Evolutionary conservation across 2,113 vertebrate genomes (phyloP).

Genomic region (Odobenus rosmarus): DNA sequence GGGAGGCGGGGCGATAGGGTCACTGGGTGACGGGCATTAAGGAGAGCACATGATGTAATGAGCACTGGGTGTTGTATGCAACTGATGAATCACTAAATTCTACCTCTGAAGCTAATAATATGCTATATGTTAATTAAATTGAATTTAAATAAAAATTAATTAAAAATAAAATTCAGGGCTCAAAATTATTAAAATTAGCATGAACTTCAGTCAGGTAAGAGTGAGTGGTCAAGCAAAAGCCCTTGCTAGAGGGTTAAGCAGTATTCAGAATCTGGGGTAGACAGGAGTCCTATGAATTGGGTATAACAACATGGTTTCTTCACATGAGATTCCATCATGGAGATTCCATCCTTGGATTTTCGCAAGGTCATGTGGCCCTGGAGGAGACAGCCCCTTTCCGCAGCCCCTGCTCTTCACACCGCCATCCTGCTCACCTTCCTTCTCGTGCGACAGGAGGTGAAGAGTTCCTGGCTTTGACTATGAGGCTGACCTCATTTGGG

Average conservation of each 20-base stretch:
- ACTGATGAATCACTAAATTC: neutral
- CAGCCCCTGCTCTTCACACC: neutral
- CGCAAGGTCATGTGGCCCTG: neutral
- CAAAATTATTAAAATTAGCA: neutral
- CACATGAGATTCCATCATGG: neutral
- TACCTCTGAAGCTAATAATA: neutral
- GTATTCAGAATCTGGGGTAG: neutral
- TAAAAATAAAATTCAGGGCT: neutral
- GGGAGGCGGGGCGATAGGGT: neutral
- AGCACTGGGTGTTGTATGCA: neutral
- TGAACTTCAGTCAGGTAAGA: neutral
- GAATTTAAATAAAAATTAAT: neutral
- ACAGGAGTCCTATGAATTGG: neutral
- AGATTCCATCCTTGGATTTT: neutral
- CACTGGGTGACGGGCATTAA: neutral
- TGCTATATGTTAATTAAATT: neutral
- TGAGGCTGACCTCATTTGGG: neutral
- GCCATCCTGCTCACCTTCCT: rapidly evolving
- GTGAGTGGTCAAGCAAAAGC: neutral
- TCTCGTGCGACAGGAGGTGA: neutral
- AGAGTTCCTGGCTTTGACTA: neutral
- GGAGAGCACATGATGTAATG: neutral
- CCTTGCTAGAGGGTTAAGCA: neutral
- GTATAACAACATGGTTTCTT: neutral
- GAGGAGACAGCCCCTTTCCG: rapidly evolving